phyloP scores from a whole-genome alignment of 2,888 invertebrate species.

The Rhopalosiphum nymphaeae region DNA sequence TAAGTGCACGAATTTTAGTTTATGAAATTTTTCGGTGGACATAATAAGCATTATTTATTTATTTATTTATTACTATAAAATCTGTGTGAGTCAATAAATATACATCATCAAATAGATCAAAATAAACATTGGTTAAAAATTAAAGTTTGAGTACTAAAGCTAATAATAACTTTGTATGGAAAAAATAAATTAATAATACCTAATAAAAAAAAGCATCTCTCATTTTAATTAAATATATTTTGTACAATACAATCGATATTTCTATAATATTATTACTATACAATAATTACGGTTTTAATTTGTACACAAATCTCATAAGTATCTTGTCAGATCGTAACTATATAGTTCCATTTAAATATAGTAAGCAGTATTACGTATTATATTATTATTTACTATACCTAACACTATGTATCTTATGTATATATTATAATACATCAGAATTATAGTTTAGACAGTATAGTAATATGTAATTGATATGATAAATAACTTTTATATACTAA shows the following conservation, averaged over 20 bases:
- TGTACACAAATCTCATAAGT: background rate
- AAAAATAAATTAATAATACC: no score
- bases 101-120: background rate
- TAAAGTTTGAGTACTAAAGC: no score
- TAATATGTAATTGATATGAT: background rate
- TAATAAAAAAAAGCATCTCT: background rate
- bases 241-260: background rate
- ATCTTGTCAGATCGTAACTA: background rate
- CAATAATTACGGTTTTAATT: background rate
- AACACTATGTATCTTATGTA: background rate
- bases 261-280: background rate
- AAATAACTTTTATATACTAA: background rate
- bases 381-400: background rate
- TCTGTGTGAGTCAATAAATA: no score
- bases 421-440: background rate
- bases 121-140: background rate
- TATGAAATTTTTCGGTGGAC: background rate
- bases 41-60: background rate
- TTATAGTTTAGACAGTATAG: background rate
- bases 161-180: no score
- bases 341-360: background rate
- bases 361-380: no score
- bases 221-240: background rate
- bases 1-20: background rate
- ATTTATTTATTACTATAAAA: background rate